phyloP scores from a whole-genome alignment of 2,888 invertebrate genomes.

The Sturmia bella region DNA sequence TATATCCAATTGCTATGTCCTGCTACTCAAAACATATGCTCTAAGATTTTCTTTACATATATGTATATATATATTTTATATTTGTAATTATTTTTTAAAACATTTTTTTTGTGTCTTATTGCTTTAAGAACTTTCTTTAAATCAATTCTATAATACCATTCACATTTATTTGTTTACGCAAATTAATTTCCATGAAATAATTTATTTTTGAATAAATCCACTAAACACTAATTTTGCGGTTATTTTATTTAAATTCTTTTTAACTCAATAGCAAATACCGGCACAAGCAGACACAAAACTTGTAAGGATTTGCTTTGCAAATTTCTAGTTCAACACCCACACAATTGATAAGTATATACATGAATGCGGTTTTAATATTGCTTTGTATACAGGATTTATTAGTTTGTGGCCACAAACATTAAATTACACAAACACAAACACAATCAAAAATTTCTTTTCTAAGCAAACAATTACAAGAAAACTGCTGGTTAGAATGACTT shows the following conservation, averaged over 20 bases:
- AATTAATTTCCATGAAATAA: conserved; percentile 1
- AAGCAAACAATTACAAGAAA: conserved; percentile 13
- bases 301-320: background rate
- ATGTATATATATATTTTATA: no score
- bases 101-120: no score
- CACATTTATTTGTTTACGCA: background rate
- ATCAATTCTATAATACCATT: no score
- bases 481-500: background rate
- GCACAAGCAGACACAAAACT: conserved; percentile 1
- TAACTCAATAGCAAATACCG: background rate
- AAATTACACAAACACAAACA: conserved; percentile 30
- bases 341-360: conserved; percentile 32
- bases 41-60: no score
- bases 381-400: conserved; percentile 56
- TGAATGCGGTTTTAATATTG: conserved; percentile 58
- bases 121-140: no score
- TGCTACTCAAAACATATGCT: no score
- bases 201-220: conserved; percentile 34
- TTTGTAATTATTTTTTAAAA: no score
- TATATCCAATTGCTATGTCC: no score
- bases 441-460: conserved; percentile 15
- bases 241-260: conserved; percentile 47
- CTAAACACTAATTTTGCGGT: conserved; percentile 56
- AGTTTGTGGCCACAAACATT: conserved; percentile 54
- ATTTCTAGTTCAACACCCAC: background rate